Conservation (phyloP, 2,113 vertebrate species). For the Nycticryphes semicollaris region DNA sequence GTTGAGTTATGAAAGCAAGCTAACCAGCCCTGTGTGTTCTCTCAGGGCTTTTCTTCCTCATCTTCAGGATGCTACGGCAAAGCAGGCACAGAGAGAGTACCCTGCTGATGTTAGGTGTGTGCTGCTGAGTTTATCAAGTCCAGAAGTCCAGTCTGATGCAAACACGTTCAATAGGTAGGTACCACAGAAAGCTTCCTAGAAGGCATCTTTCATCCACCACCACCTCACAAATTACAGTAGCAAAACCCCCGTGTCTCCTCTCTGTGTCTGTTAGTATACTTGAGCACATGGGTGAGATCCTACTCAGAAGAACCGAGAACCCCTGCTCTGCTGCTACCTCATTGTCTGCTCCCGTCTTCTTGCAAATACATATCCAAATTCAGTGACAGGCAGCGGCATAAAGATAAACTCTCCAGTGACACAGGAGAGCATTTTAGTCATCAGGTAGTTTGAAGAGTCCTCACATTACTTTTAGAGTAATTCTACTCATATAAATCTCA, state of each 20-base stretch:
- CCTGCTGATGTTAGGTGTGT: background rate
- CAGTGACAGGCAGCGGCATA: background rate
- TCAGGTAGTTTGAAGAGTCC: background rate
- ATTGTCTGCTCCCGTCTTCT: background rate
- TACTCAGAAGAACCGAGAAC: background rate
- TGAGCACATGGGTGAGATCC: background rate
- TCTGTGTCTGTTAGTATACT: background rate
- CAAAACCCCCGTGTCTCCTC: background rate
- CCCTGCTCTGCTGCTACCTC: background rate
- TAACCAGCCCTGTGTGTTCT: background rate
- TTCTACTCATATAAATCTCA: background rate
- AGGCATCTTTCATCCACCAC: background rate
- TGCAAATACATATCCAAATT: background rate
- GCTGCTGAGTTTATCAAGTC: background rate
- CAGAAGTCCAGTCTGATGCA: background rate
- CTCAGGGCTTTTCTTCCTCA: background rate
- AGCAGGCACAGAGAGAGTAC: background rate
- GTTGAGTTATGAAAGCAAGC: background rate
- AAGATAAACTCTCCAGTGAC: background rate
- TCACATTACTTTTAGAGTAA: background rate
- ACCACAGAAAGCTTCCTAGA: background rate
- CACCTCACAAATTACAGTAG: background rate
- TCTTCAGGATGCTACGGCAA: background rate
- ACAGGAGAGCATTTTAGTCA: background rate
- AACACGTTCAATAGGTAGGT: background rate